These are phyloP conservation scores for Phymastichus coffea DNA, from an alignment of 1,140 invertebrate genomes.

Conservation along the genomic window DNA sequence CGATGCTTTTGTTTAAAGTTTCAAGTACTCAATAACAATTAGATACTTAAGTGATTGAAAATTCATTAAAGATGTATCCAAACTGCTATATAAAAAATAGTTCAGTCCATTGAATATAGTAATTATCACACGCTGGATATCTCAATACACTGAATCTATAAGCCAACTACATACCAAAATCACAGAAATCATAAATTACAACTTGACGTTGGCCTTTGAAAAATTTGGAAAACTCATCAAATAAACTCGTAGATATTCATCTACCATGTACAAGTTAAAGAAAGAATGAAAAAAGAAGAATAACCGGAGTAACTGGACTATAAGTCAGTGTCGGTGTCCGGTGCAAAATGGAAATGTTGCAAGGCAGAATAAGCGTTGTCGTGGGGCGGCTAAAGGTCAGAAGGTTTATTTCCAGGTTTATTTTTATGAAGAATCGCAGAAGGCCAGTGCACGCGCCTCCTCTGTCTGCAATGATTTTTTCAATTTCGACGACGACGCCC, in stretches of 20 bases:
- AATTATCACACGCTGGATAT: no score
- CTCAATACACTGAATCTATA: no score
- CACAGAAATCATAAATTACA: no score
- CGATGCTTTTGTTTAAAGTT: no score
- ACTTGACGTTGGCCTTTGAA: background rate
- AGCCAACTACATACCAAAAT: no score
- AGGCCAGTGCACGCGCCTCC: constrained; percentile 1
- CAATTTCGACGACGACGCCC: background rate
- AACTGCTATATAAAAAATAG: background rate
- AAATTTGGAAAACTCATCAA: background rate
- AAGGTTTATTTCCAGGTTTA: constrained; percentile 11
- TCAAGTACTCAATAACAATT: no score
- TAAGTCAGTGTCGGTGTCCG: background rate
- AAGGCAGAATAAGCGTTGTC: background rate
- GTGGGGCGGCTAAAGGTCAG: background rate
- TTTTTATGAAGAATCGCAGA: constrained; percentile 22
- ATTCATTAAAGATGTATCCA: background rate
- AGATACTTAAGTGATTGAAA: background rate
- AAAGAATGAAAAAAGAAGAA: background rate
- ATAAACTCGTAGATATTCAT: no score
- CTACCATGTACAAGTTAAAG: background rate
- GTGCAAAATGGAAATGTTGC: background rate
- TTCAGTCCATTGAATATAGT: background rate
- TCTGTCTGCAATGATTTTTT: no score
- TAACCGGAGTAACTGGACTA: constrained; percentile 4